These are phyloP conservation scores for Myocastor coypus DNA, from an alignment of 2,113 vertebrate species.

Conservation along the genomic window DNA sequence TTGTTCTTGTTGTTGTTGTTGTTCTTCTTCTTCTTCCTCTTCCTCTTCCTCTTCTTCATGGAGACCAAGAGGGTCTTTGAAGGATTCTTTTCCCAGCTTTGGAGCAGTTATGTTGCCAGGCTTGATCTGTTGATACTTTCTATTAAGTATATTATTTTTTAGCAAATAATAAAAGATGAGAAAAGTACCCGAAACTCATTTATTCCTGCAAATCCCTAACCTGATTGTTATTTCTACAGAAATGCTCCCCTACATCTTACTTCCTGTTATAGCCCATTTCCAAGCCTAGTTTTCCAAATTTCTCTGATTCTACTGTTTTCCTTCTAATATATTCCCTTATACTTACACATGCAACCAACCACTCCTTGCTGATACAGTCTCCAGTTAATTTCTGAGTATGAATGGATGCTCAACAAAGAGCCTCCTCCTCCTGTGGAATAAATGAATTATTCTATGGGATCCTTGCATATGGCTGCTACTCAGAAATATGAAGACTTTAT, in stretches of 20 bases:
- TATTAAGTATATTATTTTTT: background rate
- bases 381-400: constrained; percentile 17
- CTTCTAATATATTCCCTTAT: background rate
- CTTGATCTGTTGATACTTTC: background rate
- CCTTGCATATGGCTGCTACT: background rate
- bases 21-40: too few relatives aligned
- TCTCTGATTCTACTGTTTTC: background rate
- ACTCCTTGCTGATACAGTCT: background rate
- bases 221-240: background rate
- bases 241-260: background rate
- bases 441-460: background rate
- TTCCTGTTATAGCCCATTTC: background rate
- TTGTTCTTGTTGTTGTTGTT: too few relatives aligned
- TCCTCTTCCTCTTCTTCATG: background rate
- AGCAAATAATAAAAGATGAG: constrained; percentile 2
- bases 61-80: background rate
- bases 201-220: background rate
- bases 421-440: background rate
- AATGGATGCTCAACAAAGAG: background rate
- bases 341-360: background rate
- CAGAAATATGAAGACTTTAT: constrained; percentile 7
- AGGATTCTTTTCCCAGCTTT: background rate
- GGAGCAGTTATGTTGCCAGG: background rate
- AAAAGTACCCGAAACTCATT: background rate
- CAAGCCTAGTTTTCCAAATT: background rate